Evolutionary conservation across 1,140 invertebrate genomes (phyloP), one percentile per base, ranked within the genome.

Genomic region (Diachasma alloeum): DNA sequence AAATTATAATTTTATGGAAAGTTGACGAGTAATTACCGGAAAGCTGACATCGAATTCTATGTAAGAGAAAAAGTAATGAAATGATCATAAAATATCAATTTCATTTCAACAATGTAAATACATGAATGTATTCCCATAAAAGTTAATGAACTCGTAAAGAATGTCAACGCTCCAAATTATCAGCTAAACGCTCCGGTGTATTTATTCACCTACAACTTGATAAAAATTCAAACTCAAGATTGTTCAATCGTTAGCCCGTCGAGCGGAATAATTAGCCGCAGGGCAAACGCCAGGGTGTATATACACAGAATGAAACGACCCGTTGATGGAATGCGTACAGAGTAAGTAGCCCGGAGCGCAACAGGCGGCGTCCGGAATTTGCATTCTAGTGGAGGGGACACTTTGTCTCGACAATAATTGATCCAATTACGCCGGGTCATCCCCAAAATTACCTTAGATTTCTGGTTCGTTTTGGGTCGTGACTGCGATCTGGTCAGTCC

Each of bases 261-360:
- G 24, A 63, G 59, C 59, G 24, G 6, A 63, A 63, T 63, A 63
- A 63, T 63, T 63, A 63, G 59, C 59, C 59, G 22, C 8, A 26
- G 59, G 59, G 22, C 22, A 63, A 63, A 63, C 24, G 59, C 59
- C 59, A 13, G 59, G 19, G 24, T 63, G 19, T 63, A 63, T 63
- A 63, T 63, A 19, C 24, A 56, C 19, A 63, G 59, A 63, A 63
- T 63, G 59, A 26, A 63, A 63, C 59, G 59, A 63, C 24, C 59
- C 59, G 59, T 63, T 63, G 59, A 63, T 63, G 59, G 59, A 63
- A 63, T 63, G 59, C 59, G 59, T 63, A 63, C 59, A 63, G 59
- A 63, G 59, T 63, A 63, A 63, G 59, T 63, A 24, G 59, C 59
- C 59, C 22, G 59, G 3, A 31, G 59, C 59, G 59, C 59, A 63